Percentiles rank a stretch among this genome's conserved stretches.
These are phyloP conservation scores for Nibea albiflora DNA, from an alignment of 2,113 vertebrate genomes.

Conservation along the genomic window DNA sequence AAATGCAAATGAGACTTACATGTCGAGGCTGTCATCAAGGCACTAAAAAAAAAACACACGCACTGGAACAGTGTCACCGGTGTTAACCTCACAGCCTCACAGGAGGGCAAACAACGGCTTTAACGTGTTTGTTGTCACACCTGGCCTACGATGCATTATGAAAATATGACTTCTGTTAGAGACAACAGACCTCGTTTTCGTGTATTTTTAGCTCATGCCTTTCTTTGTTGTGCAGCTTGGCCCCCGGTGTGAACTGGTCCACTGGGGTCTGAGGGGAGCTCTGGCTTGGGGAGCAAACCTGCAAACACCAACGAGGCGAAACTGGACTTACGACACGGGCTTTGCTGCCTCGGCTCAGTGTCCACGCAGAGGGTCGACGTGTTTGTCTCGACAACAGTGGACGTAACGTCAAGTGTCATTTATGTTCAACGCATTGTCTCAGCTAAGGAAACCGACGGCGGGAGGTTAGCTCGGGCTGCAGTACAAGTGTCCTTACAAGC, in stretches of 20 bases:
- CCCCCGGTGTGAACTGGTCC: background rate
- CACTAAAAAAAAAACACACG: background rate
- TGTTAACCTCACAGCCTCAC: background rate
- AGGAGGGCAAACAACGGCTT: conserved; percentile 8
- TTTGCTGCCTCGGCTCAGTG: conserved; percentile 14
- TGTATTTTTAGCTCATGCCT: background rate
- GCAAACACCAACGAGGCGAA: background rate
- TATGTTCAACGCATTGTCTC: background rate
- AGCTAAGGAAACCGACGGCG: background rate
- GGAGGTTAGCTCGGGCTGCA: background rate
- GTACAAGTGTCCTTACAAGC: conserved; percentile 13
- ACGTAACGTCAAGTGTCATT: background rate
- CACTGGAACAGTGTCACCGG: background rate
- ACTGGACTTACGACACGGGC: conserved; percentile 11
- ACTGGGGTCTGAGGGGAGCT: conserved; percentile 32
- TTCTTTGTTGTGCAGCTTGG: background rate
- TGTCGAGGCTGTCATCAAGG: conserved; percentile 37
- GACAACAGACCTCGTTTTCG: background rate
- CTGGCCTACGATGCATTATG: background rate
- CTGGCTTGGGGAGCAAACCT: conserved; percentile 17
- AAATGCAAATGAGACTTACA: conserved; percentile 55
- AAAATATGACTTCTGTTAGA: too few species aligned
- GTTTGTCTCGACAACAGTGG: background rate
- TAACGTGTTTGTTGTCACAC: background rate
- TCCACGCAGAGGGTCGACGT: background rate